Conservation (phyloP, 2,797 vertebrate genomes). For the Chelmon rostratus region DNA sequence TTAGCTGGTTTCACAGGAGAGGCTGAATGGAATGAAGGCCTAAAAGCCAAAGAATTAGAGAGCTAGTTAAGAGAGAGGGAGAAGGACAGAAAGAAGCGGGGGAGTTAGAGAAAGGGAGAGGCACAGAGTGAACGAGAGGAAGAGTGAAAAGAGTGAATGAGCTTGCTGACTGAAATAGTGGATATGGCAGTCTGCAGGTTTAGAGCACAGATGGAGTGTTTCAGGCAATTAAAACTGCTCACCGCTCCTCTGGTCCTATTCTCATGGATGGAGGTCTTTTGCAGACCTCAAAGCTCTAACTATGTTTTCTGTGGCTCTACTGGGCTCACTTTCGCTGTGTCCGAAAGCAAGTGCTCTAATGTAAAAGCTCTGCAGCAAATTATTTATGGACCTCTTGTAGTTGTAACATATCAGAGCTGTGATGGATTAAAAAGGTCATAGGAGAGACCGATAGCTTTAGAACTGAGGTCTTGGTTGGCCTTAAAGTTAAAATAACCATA, state of each 20-base stretch:
- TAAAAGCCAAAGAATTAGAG: conserved; percentile 76
- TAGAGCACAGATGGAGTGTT: conserved; percentile 56
- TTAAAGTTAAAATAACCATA: not conserved
- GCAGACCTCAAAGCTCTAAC: conserved; percentile 48
- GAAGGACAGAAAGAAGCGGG: conserved; percentile 43
- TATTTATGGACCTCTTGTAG: conserved; percentile 22
- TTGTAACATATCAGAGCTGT: conserved; percentile 19
- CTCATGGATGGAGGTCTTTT: conserved; percentile 47
- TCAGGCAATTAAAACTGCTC: conserved; percentile 77
- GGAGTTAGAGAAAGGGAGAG: conserved; percentile 50
- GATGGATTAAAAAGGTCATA: conserved; percentile 18
- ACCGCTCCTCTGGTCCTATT: conserved; percentile 61
- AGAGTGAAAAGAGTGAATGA: conserved; percentile 63
- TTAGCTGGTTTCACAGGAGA: conserved; percentile 80
- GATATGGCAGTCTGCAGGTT: conserved; percentile 62
- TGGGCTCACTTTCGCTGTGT: conserved; percentile 41
- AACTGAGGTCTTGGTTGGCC: not conserved
- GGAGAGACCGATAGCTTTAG: not conserved
- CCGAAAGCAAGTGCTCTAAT: conserved; percentile 57
- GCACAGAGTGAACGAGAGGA: conserved; percentile 46
- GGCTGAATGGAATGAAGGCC: conserved; percentile 77
- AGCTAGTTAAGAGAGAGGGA: conserved; percentile 72
- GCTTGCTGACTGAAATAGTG: conserved; percentile 67
- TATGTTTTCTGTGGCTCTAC: conserved; percentile 39
- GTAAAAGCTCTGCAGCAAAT: conserved; percentile 22